These are phyloP conservation scores for Acropora tenuis DNA, from an alignment of 64 coral and sea anemone species.

Conservation along the genomic window DNA sequence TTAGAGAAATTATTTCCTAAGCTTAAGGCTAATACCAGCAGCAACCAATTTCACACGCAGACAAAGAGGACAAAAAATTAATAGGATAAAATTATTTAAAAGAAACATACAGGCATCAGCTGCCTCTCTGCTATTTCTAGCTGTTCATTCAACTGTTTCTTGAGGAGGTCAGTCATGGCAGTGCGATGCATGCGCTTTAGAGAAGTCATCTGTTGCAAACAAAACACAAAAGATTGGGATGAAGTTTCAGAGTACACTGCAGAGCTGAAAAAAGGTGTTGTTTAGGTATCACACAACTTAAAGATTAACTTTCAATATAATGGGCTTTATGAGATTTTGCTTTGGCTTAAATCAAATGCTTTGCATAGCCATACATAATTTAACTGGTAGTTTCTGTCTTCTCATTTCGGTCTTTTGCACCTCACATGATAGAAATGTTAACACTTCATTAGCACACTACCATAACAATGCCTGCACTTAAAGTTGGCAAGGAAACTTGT, in stretches of 20 bases:
- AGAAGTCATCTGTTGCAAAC: slow-evolving; percentile 64
- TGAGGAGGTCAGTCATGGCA: slow-evolving; percentile 70
- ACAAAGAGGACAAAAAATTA: neutral
- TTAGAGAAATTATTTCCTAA: neutral
- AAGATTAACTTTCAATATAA: too few relatives aligned
- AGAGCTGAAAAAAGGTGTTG: too few relatives aligned
- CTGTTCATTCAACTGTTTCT: slow-evolving; percentile 88
- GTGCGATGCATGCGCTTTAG: slow-evolving; percentile 84
- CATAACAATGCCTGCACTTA: too few relatives aligned
- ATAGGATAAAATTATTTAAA: neutral
- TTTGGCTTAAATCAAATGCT: too few relatives aligned
- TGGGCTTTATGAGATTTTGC: too few relatives aligned
- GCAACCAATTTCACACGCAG: neutral
- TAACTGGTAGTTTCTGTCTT: too few relatives aligned
- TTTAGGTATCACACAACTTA: too few relatives aligned
- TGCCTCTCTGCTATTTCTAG: slow-evolving; percentile 75
- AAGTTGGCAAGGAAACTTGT: too few relatives aligned
- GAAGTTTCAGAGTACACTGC: neutral
- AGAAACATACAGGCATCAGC: slow-evolving; percentile 78
- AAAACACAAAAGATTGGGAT: neutral
- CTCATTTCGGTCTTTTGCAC: too few relatives aligned
- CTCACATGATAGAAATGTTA: too few relatives aligned
- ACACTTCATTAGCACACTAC: too few relatives aligned
- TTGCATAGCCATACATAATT: too few relatives aligned
- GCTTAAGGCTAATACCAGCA: neutral